phyloP scores from a whole-genome alignment of 2,113 vertebrate genomes.

The Pyrgilauda ruficollis region DNA sequence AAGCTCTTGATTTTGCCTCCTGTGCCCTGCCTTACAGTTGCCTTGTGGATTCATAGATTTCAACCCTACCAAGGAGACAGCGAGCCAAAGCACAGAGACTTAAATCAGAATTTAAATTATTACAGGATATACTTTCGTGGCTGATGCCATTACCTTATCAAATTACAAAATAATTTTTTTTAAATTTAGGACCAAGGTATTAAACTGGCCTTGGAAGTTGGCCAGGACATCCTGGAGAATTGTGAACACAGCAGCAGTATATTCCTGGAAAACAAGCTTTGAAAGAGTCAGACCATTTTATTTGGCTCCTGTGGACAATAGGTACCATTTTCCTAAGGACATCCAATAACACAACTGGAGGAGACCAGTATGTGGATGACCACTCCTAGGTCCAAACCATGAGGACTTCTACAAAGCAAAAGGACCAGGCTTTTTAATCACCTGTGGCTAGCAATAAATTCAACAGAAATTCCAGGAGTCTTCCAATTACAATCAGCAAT shows the following conservation, averaged over 20 bases:
- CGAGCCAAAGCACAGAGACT: background rate
- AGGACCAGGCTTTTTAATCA: background rate
- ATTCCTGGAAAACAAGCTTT: background rate
- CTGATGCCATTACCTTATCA: background rate
- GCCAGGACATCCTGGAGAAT: background rate
- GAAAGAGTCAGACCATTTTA: background rate
- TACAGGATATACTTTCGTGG: background rate
- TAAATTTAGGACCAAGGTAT: background rate
- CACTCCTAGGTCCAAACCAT: background rate
- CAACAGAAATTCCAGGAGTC: background rate
- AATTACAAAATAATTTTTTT: background rate
- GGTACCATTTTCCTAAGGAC: background rate
- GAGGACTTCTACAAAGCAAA: background rate
- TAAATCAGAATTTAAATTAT: background rate
- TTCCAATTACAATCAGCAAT: background rate
- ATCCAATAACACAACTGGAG: background rate
- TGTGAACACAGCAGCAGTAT: background rate
- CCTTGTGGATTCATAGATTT: background rate
- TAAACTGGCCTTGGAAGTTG: background rate
- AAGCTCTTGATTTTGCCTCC: background rate
- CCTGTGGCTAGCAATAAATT: background rate
- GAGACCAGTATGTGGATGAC: background rate
- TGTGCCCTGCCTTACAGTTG: background rate
- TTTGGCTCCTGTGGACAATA: background rate
- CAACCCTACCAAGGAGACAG: background rate